These are phyloP conservation scores for Drosophila sulfurigaster DNA, from an alignment of 1,140 invertebrate species.

Conservation along the genomic window DNA sequence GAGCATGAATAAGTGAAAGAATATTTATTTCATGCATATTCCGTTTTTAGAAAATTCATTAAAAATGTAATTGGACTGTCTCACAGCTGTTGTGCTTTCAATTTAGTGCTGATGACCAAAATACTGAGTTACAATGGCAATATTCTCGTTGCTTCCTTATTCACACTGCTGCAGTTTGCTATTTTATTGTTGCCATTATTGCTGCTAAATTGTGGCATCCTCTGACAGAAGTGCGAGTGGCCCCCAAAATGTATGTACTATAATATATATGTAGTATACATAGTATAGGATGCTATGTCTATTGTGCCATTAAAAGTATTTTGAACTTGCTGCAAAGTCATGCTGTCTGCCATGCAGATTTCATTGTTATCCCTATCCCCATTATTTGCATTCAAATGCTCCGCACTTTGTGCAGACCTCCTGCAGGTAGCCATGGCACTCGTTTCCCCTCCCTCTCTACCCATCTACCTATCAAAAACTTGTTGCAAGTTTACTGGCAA, in stretches of 20 bases:
- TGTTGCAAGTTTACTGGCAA: not conserved
- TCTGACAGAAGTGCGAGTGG: not conserved
- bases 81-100: too few species aligned
- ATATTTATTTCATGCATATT: not conserved
- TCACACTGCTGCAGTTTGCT: not conserved
- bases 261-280: too few species aligned
- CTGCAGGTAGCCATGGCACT: conserved; percentile 1
- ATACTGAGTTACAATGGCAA: not conserved
- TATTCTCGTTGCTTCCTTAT: not conserved
- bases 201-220: not conserved
- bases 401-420: not conserved
- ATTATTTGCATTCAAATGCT: conserved; percentile 21
- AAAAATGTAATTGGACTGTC: too few species aligned
- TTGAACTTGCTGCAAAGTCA: conserved; percentile 12
- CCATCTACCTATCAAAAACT: not conserved
- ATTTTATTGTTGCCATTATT: too few species aligned
- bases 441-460: not conserved
- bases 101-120: not conserved
- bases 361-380: conserved; percentile 20
- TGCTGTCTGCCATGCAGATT: conserved; percentile 36
- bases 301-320: conserved; percentile 1
- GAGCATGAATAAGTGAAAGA: not conserved
- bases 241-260: not conserved
- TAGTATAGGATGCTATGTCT: not conserved
- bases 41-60: too few species aligned